phyloP scores from a whole-genome alignment of 2,797 vertebrate genomes.

The Alosa sapidissima region DNA sequence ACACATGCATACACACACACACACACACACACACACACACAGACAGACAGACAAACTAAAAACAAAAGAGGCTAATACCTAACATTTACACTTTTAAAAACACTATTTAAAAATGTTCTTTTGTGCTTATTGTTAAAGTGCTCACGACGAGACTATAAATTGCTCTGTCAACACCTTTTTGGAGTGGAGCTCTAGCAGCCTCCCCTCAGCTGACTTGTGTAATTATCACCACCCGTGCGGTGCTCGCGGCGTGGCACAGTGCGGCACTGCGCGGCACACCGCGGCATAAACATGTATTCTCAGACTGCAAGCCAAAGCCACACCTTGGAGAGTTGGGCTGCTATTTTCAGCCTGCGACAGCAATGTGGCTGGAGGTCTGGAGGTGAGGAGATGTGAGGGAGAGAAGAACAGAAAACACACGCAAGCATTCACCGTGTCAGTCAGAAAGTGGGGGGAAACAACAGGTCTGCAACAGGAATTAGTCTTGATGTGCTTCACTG shows the following conservation, averaged over 20 bases:
- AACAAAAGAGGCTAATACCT: background rate
- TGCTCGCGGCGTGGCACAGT: background rate
- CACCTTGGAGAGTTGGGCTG: background rate
- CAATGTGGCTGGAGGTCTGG: background rate
- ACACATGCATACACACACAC: background rate
- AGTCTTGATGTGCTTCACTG: background rate
- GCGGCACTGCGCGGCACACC: too few species aligned
- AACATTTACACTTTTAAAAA: background rate
- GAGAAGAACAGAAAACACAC: background rate
- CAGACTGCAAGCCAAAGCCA: background rate
- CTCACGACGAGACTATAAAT: background rate
- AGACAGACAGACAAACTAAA: background rate
- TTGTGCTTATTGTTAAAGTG: background rate
- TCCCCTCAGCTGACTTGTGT: background rate
- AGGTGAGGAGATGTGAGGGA: background rate
- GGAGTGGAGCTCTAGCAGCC: background rate
- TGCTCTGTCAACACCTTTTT: slow-evolving; percentile 20
- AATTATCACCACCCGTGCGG: background rate
- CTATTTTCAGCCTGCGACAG: background rate
- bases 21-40: too few species aligned
- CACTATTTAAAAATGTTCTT: background rate
- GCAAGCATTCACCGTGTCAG: background rate
- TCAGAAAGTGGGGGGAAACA: background rate
- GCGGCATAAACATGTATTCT: background rate
- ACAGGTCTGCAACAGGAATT: background rate